Evolutionary conservation across 2,888 invertebrate genomes (phyloP).

Genomic region (Parthenolecanium corni): DNA sequence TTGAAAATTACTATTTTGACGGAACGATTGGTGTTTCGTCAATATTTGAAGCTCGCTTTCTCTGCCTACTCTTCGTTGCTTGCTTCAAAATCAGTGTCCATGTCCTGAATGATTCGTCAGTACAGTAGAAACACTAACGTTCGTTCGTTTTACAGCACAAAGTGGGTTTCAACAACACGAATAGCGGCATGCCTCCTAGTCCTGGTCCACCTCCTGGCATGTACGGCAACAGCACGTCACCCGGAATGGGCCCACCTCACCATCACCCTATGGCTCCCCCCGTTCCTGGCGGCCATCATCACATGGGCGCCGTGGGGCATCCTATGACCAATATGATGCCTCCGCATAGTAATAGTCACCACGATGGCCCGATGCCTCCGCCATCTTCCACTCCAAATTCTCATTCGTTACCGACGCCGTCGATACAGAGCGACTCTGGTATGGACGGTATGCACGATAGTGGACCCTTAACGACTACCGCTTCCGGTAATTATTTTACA

Average conservation of each 20-base stretch:
- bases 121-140: too few species aligned
- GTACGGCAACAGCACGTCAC: slow-evolving; percentile 37
- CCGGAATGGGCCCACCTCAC: slow-evolving; percentile 44
- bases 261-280: slow-evolving; percentile 52
- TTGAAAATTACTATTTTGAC: too few species aligned
- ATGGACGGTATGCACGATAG: slow-evolving; percentile 41
- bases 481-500: slow-evolving; percentile 40
- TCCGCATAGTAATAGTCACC: slow-evolving; percentile 49
- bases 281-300: slow-evolving; percentile 40
- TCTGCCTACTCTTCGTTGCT: too few species aligned
- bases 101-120: too few species aligned
- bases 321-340: slow-evolving; percentile 49
- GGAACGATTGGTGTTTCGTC: too few species aligned
- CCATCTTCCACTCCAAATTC: slow-evolving; percentile 36
- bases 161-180: slow-evolving; percentile 45
- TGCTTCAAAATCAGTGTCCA: too few species aligned
- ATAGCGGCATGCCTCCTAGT: slow-evolving; percentile 48
- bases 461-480: slow-evolving; percentile 48
- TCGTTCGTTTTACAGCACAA: slow-evolving; percentile 51
- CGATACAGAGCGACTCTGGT: slow-evolving; percentile 18
- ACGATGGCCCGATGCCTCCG: slow-evolving; percentile 31
- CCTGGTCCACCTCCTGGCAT: slow-evolving; percentile 44
- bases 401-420: slow-evolving; percentile 17
- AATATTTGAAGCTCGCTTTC: too few species aligned
- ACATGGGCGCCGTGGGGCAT: slow-evolving; percentile 41